Evolutionary conservation across 2,797 vertebrate species (phyloP).

Genomic region (Falco concolor): DNA sequence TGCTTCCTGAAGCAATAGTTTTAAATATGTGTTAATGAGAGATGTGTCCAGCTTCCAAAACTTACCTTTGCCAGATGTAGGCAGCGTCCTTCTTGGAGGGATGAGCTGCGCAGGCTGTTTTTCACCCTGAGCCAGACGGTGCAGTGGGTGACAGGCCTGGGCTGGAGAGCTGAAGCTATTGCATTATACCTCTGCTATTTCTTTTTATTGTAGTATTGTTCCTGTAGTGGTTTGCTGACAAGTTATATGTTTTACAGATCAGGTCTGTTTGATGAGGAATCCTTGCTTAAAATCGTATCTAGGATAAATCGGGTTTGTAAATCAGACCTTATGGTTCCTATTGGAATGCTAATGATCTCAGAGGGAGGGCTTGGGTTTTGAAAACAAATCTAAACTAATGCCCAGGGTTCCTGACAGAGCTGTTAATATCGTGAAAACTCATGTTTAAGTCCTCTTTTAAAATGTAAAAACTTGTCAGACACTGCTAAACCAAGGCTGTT

Average conservation of each 20-base stretch:
- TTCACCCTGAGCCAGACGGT: not conserved
- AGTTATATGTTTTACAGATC: slow-evolving; percentile 2
- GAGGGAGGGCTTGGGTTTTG: slow-evolving; percentile 30
- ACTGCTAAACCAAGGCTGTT: not conserved
- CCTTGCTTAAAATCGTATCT: not conserved
- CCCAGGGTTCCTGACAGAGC: not conserved
- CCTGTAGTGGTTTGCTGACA: not conserved
- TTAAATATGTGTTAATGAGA: not conserved
- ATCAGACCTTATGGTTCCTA: not conserved
- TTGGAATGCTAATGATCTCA: slow-evolving; percentile 8
- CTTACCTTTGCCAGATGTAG: not conserved
- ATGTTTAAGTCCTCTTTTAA: not conserved
- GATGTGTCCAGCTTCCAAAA: not conserved
- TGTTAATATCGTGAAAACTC: slow-evolving; percentile 11
- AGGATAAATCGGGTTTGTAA: not conserved
- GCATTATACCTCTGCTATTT: not conserved
- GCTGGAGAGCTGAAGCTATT: not conserved
- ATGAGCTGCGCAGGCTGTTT: not conserved
- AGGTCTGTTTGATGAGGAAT: slow-evolving; percentile 16
- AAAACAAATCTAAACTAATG: slow-evolving; percentile 7
- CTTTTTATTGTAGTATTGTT: not conserved
- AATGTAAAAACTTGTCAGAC: not conserved
- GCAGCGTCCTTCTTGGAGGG: not conserved
- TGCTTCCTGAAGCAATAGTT: not conserved
- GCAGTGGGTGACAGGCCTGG: fast-evolving